Percentiles rank a stretch among this genome's conserved stretches.
Evolutionary conservation across 2,113 vertebrate species (phyloP).

Genomic region (Python bivittatus): DNA sequence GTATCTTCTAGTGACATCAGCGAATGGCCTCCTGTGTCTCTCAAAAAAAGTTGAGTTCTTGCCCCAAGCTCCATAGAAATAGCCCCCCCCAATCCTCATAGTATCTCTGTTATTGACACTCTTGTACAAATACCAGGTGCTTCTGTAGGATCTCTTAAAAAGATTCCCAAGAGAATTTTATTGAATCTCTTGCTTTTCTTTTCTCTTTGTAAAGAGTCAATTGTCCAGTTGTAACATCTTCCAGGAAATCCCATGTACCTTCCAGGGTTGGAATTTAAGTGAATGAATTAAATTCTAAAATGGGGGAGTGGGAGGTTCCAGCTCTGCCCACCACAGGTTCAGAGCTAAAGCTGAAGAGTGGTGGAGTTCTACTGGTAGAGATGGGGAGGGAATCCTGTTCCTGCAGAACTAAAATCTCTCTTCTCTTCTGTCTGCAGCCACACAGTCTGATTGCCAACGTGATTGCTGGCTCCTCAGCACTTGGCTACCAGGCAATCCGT

Average conservation of each 20-base stretch:
- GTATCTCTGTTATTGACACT: not conserved
- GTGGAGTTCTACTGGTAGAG: not conserved
- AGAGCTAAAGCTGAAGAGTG: not conserved
- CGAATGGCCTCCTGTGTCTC: not conserved
- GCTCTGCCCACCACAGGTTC: no score
- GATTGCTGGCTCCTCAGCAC: constrained; percentile 81
- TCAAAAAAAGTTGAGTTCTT: not conserved
- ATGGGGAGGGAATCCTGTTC: not conserved
- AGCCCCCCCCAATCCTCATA: not conserved
- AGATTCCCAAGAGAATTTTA: not conserved
- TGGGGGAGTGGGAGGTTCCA: not conserved
- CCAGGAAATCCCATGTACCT: not conserved
- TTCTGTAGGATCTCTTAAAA: not conserved
- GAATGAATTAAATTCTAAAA: not conserved
- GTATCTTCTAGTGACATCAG: not conserved
- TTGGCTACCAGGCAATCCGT: constrained; percentile 80
- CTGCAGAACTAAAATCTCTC: not conserved
- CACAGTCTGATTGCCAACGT: constrained; percentile 93
- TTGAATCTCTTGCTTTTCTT: not conserved
- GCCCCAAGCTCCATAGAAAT: not conserved
- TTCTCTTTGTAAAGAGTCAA: not conserved
- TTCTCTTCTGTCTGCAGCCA: constrained; percentile 75
- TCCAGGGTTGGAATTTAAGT: not conserved
- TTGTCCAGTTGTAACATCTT: not conserved
- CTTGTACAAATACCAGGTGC: not conserved